Evolutionary conservation across 2,888 invertebrate species (phyloP).

Genomic region (Tigriopus californicus): DNA sequence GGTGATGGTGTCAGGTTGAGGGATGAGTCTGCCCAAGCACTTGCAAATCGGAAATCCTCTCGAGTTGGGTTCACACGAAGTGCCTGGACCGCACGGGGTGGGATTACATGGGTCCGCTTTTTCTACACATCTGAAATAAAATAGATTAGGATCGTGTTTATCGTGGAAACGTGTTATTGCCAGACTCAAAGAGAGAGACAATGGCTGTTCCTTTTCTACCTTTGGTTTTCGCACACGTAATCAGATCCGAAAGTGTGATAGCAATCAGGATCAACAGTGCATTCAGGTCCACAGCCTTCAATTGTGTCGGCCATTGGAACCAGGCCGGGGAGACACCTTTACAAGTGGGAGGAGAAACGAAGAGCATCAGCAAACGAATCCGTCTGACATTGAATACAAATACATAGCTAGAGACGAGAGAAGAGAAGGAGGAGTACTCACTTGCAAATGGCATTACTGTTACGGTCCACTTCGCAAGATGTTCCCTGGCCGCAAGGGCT

Average conservation of each 20-base stretch:
- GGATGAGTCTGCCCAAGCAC: slow-evolving; percentile 14
- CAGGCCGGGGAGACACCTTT: slow-evolving; percentile 22
- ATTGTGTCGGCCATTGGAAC: slow-evolving; percentile 25
- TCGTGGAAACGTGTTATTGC: too few species aligned
- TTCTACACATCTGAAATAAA: background rate
- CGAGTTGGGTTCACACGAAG: background rate
- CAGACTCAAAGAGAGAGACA: too few species aligned
- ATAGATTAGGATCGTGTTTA: too few species aligned
- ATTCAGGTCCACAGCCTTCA: slow-evolving; percentile 24
- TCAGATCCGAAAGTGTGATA: background rate
- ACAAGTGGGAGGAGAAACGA: background rate
- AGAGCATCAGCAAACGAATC: too few species aligned
- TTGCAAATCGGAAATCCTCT: background rate
- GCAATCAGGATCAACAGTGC: slow-evolving; percentile 15
- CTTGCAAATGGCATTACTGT: background rate
- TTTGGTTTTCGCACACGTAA: background rate
- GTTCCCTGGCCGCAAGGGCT: slow-evolving; percentile 5
- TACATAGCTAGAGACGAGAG: too few species aligned
- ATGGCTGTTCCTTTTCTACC: too few species aligned
- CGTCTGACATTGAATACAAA: too few species aligned
- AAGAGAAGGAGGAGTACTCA: too few species aligned
- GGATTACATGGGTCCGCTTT: slow-evolving; percentile 7
- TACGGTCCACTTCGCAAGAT: background rate
- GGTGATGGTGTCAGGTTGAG: slow-evolving; percentile 24
- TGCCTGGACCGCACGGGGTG: slow-evolving; percentile 7